Conservation (phyloP, 2,888 invertebrate species). For the Acleris sparsana region DNA sequence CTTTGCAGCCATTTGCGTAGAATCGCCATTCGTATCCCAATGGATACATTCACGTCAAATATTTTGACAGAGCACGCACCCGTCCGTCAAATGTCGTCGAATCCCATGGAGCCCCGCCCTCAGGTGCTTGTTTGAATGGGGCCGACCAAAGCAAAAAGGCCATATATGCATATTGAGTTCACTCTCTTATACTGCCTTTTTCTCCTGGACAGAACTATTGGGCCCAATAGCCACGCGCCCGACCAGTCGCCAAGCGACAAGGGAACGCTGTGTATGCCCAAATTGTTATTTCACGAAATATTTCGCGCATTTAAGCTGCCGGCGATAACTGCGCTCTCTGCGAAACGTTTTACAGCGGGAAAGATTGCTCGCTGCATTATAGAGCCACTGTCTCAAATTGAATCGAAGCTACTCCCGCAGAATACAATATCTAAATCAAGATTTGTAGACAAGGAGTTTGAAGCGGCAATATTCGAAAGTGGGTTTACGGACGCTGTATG, state of each 20-base stretch:
- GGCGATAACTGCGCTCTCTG: constrained; percentile 44
- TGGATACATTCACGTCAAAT: neutral
- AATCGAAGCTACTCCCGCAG: constrained; percentile 29
- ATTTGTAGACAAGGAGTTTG: constrained; percentile 34
- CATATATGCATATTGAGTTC: too few relatives aligned
- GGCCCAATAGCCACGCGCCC: constrained; percentile 8
- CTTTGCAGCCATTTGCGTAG: too few relatives aligned
- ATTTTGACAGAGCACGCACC: neutral
- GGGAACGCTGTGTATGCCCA: constrained; percentile 43
- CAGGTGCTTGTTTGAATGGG: neutral
- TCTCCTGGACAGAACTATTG: neutral
- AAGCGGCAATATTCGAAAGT: constrained; percentile 35
- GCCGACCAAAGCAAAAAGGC: too few relatives aligned
- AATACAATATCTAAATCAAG: constrained; percentile 36
- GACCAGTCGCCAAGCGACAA: constrained; percentile 4
- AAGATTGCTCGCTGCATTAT: constrained; percentile 37
- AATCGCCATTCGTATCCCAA: too few relatives aligned
- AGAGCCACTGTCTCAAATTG: constrained; percentile 34
- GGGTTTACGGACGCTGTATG: constrained; percentile 29
- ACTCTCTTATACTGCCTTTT: too few relatives aligned
- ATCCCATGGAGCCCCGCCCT: neutral
- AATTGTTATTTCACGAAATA: constrained; percentile 54
- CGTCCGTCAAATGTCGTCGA: neutral
- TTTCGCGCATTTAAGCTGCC: constrained; percentile 46
- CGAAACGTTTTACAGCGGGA: constrained; percentile 44